Evolutionary conservation across 2,797 vertebrate species (phyloP).

Genomic region (Mareca penelope): DNA sequence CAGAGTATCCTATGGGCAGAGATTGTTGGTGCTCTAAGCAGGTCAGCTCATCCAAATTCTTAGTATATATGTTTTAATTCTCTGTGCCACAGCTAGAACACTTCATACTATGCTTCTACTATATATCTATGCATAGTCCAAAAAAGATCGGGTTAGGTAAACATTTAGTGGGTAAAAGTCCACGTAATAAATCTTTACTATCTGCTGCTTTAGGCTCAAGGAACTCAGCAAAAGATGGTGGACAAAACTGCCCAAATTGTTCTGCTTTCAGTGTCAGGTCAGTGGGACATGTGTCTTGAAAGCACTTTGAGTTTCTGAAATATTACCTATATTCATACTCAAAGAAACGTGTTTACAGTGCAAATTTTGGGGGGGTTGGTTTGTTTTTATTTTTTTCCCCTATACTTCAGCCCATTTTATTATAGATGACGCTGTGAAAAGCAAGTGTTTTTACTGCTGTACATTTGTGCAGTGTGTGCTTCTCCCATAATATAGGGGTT

Average conservation of each 20-base stretch:
- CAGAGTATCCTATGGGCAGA: background rate
- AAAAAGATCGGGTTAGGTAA: background rate
- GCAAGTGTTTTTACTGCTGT: background rate
- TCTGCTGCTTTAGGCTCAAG: background rate
- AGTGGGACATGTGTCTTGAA: background rate
- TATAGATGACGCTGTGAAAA: background rate
- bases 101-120: background rate
- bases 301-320: background rate
- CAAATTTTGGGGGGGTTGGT: background rate
- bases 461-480: background rate
- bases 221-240: background rate
- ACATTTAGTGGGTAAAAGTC: background rate
- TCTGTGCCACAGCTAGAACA: background rate
- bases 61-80: background rate
- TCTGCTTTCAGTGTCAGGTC: background rate
- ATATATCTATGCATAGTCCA: background rate
- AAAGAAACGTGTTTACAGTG: background rate
- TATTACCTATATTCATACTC: background rate
- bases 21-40: background rate
- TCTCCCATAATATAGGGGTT: background rate
- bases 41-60: background rate
- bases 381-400: background rate
- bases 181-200: background rate
- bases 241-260: background rate
- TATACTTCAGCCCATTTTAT: conserved; percentile 5